Conservation (phyloP, 1,140 invertebrate genomes). For the Mactra quadrangularis region DNA sequence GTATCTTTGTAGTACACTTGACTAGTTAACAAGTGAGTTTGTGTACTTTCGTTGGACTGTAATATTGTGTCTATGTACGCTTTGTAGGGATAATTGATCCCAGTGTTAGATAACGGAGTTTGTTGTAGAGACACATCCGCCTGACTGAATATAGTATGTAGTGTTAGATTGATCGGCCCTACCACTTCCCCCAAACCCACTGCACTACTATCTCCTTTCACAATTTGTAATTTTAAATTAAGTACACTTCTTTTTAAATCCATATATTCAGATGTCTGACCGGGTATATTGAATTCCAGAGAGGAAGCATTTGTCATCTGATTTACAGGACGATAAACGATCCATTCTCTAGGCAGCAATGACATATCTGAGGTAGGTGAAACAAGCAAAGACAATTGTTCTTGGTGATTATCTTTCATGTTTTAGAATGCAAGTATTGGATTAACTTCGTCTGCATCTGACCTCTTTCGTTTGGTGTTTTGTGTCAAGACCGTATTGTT, state of each 20-base stretch:
- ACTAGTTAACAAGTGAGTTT: neutral
- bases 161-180: conserved; percentile 9
- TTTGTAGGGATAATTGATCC: conserved; percentile 58
- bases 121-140: conserved; percentile 34
- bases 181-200: conserved; percentile 4
- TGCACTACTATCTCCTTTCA: neutral
- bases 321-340: neutral
- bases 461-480: conserved; percentile 7
- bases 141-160: conserved; percentile 39
- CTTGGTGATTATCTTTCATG: neutral
- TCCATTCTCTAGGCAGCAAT: neutral
- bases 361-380: neutral
- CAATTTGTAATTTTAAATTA: conserved; percentile 15
- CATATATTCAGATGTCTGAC: conserved; percentile 43
- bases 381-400: too few species aligned
- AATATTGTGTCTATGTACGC: conserved; percentile 62
- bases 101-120: conserved; percentile 4
- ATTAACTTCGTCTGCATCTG: conserved; percentile 24
- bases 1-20: conserved; percentile 52
- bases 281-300: conserved; percentile 42
- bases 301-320: neutral
- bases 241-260: conserved; percentile 39
- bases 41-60: neutral
- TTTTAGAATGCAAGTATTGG: neutral
- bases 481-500: too few species aligned